Evolutionary conservation across 2,113 vertebrate species (phyloP).

Genomic region (Aspidoscelis tigris): DNA sequence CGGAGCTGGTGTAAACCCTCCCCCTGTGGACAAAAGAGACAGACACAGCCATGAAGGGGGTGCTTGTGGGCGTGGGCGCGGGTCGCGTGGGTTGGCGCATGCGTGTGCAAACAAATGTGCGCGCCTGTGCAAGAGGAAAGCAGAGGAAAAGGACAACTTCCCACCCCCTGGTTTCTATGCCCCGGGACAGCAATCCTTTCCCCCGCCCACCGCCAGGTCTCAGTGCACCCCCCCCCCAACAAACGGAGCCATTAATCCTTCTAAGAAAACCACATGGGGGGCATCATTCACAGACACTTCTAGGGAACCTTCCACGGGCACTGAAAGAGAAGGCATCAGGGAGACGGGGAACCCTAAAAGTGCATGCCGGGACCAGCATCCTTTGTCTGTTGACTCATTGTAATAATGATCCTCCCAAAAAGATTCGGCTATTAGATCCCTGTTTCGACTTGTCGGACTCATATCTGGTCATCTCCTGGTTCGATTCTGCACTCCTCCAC

Average conservation of each 20-base stretch:
- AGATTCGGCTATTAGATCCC: no score
- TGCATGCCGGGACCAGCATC: neutral
- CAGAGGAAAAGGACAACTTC: neutral
- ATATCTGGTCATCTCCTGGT: no score
- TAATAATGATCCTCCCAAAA: no score
- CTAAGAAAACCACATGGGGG: neutral
- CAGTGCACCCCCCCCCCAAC: neutral
- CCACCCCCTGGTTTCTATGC: no score
- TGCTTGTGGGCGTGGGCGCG: neutral
- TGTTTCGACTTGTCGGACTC: no score
- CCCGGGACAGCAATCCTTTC: no score
- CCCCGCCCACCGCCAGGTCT: neutral
- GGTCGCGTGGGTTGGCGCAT: neutral
- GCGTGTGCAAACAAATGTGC: neutral
- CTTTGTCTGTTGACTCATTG: no score
- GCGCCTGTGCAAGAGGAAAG: neutral
- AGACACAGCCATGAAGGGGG: slow-evolving; percentile 93
- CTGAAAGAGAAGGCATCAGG: neutral
- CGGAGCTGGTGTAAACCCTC: slow-evolving; percentile 99
- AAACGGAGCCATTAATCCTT: neutral
- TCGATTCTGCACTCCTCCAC: no score
- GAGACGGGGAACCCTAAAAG: neutral
- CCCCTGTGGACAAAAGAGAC: slow-evolving; percentile 97
- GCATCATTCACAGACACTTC: neutral
- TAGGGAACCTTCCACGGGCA: neutral